Evolutionary conservation across 2,797 vertebrate species (phyloP).

Genomic region (Mastacembelus armatus): DNA sequence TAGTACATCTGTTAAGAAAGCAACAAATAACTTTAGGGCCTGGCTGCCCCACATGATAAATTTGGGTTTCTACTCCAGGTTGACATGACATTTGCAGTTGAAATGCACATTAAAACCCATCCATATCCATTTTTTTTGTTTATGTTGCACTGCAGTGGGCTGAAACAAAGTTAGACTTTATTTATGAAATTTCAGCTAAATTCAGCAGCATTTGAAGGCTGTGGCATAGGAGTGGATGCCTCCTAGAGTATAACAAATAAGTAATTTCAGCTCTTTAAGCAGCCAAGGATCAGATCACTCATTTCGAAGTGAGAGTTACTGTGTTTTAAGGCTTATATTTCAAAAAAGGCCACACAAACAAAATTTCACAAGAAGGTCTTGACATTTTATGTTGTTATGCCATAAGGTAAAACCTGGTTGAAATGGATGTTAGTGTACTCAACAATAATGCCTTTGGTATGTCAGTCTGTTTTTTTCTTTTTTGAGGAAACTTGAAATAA

Average conservation of each 20-base stretch:
- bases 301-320: neutral
- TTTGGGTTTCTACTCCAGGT: neutral
- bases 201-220: neutral
- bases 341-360: no score
- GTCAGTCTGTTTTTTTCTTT: no score
- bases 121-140: neutral
- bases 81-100: neutral
- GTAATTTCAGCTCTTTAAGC: neutral
- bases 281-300: conserved; percentile 1
- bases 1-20: neutral
- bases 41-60: neutral
- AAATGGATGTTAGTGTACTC: no score
- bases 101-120: neutral
- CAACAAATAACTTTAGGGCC: neutral
- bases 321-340: no score
- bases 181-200: neutral
- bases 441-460: no score
- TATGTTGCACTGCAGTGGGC: neutral
- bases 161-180: neutral
- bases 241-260: neutral
- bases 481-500: no score
- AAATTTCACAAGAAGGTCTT: no score
- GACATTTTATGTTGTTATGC: no score
- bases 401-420: no score
- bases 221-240: neutral